Conservation (phyloP, 2,113 vertebrate genomes). For the Rhinichthys klamathensis region DNA sequence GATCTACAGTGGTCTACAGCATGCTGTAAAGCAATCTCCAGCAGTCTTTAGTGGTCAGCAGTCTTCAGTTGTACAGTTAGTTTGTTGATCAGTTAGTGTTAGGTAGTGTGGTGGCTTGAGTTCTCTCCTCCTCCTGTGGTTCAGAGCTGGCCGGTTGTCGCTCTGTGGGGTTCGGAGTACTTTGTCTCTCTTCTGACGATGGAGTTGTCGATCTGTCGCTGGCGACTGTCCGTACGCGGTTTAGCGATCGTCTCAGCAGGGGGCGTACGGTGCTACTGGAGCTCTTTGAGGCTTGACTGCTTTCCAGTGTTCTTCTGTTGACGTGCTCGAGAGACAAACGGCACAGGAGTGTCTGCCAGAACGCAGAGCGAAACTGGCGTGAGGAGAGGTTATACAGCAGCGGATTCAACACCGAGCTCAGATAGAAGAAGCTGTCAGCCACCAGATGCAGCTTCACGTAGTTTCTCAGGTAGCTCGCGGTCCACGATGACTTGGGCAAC, state of each 20-base stretch:
- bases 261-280: constrained; percentile 64
- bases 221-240: background rate
- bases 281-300: constrained; percentile 11
- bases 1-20: background rate
- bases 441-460: constrained; percentile 86
- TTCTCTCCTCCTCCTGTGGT: background rate
- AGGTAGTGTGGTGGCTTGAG: background rate
- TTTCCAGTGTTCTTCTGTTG: constrained; percentile 73
- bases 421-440: constrained; percentile 90
- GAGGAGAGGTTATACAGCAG: constrained; percentile 95
- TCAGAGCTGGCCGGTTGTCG: background rate
- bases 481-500: constrained; percentile 86
- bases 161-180: background rate
- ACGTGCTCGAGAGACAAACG: constrained; percentile 80
- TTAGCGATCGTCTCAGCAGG: constrained; percentile 65
- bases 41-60: background rate
- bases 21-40: too few species aligned
- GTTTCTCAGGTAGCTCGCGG: constrained; percentile 74
- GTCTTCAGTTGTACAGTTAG: background rate
- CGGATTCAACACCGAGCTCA: constrained; percentile 94
- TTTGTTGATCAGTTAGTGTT: background rate
- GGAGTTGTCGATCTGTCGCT: background rate
- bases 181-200: background rate
- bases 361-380: constrained; percentile 87
- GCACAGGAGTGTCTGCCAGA: constrained; percentile 86